Base-by-base conservation (phyloP, 1,140 invertebrate genomes). In the Anoplophora glabripennis region DNA sequence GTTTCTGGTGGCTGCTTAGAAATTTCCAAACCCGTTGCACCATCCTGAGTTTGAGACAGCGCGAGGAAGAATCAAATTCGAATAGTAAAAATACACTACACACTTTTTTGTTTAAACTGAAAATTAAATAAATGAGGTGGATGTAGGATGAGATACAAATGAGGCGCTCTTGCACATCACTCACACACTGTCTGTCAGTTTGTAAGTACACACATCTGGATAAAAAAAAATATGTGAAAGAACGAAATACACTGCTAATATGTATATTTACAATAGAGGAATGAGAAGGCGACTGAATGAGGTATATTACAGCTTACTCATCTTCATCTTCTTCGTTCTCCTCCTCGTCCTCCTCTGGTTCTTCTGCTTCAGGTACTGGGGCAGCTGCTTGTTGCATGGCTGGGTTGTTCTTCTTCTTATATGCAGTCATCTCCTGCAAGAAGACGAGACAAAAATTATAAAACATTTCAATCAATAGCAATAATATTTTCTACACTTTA, bases 341-440 rank as follows among this genome's bases (percentile, higher is more conserved):
- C 41, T 68, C 72, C 53, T 80, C 81, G 28, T 83, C 81, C 12
- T 86, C 84, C 1, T 81, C 81, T 0, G 76, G 76, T 35, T 84
- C 81, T 10, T 79, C 81, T 66, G 84, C 83, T 65, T 84, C 83
- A 52, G 78, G 78, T 59, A 78, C 77, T 64, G 80, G 76, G 61
- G 75, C 75, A 65, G 75, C 68, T 59, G 75, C 76, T 67, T 63
- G 78, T 69, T 65, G 78, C 73, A 66, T 72, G 73, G 63, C 69
- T 63, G 68, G 79, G 78, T 75, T 86, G 81, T 70, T 81, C 75
- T 76, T 87, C 77, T 89, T 89, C 78, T 90, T 90, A 79, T 90
- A 90, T 47, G 87, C 88, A 61, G 86, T 88, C 86, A 89, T 87
- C 78, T 88, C 86, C 86, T 87, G 38, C n/a, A 57, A 63, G 21